These are phyloP conservation scores for Athalia circularis DNA, from an alignment of 2,888 invertebrate genomes.

Conservation along the genomic window DNA sequence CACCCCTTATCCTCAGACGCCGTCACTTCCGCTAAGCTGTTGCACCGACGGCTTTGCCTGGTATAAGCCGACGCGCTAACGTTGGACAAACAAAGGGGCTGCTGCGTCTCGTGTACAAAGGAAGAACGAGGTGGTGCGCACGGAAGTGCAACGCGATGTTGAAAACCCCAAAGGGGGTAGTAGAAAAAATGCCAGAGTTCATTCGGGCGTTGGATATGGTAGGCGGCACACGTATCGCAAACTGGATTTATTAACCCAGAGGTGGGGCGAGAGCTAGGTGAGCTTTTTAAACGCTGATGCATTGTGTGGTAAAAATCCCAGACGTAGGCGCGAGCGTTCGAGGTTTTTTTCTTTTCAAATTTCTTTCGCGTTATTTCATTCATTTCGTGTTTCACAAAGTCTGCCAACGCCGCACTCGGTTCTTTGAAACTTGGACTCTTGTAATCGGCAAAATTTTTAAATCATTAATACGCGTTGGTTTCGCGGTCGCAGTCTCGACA, in stretches of 20 bases:
- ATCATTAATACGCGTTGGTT: too few species aligned
- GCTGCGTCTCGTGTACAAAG: neutral
- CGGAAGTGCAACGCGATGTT: neutral
- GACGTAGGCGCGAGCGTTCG: neutral
- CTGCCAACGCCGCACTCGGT: too few species aligned
- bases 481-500: too few species aligned
- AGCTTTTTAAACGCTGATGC: neutral
- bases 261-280: neutral
- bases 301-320: neutral
- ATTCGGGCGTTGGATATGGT: neutral
- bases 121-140: conserved; percentile 2
- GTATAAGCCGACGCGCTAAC: conserved; percentile 37
- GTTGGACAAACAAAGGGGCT: conserved; percentile 27
- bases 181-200: neutral
- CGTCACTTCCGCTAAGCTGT: conserved; percentile 41
- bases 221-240: neutral
- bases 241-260: conserved; percentile 18
- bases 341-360: neutral
- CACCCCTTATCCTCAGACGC: neutral
- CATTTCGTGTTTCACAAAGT: too few species aligned
- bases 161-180: neutral
- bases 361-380: neutral
- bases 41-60: conserved; percentile 3
- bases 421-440: too few species aligned
- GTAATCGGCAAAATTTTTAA: too few species aligned